Conservation (phyloP, 2,113 vertebrate genomes). For the Vidua macroura region DNA sequence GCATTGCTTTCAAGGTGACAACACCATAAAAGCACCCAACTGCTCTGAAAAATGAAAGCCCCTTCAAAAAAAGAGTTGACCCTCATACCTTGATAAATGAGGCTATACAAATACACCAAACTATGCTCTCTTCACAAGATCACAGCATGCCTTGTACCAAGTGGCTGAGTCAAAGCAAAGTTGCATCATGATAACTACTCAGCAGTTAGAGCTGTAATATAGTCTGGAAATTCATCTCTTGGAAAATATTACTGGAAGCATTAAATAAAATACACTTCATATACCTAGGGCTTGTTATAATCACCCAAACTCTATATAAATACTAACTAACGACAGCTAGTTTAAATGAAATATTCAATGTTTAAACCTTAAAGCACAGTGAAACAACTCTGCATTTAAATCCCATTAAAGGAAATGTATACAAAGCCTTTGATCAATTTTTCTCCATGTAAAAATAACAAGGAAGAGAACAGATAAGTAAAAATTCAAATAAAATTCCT, state of each 20-base stretch:
- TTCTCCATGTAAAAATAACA: neutral
- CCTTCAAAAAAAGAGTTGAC: neutral
- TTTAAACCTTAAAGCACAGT: neutral
- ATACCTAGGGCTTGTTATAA: neutral
- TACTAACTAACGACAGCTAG: neutral
- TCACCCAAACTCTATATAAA: neutral
- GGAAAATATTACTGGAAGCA: neutral
- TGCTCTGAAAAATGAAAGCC: neutral
- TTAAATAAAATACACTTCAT: neutral
- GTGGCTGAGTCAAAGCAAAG: neutral
- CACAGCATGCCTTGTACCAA: neutral
- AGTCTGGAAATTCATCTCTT: neutral
- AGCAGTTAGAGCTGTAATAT: neutral
- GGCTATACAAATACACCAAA: neutral
- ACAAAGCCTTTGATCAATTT: neutral
- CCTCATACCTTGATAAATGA: neutral
- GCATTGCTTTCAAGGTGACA: neutral
- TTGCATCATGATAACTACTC: neutral
- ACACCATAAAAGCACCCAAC: neutral
- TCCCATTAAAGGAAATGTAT: neutral
- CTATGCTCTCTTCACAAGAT: neutral
- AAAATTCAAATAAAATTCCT: neutral
- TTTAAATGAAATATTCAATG: neutral
- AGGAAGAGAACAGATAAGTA: neutral
- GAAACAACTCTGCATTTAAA: neutral